These are phyloP conservation scores for Thereva unica DNA, from an alignment of 2,888 invertebrate species.

Conservation along the genomic window DNA sequence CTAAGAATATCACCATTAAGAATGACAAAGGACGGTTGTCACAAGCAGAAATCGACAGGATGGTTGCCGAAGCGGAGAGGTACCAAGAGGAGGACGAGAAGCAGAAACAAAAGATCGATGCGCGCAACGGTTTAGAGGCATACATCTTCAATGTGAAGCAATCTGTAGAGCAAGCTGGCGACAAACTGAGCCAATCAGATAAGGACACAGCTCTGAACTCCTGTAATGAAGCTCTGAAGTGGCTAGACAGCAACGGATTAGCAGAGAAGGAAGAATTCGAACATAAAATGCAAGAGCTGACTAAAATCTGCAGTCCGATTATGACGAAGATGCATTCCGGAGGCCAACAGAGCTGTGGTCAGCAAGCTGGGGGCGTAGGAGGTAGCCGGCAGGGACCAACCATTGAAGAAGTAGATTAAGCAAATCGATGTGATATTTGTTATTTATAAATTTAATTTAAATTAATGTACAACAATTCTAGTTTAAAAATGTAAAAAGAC, in stretches of 20 bases:
- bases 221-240: conserved; percentile 67
- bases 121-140: conserved; percentile 72
- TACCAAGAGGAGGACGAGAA: conserved; percentile 75
- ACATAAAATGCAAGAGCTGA: conserved; percentile 54
- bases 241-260: conserved; percentile 77
- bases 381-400: conserved; percentile 50
- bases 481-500: too few relatives aligned
- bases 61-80: conserved; percentile 74
- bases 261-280: conserved; percentile 79
- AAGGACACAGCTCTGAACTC: conserved; percentile 69
- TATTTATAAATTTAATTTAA: neutral
- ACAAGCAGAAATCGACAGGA: conserved; percentile 79
- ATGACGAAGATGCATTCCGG: conserved; percentile 59
- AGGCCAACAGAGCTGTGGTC: conserved; percentile 45
- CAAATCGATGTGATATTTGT: neutral
- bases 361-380: conserved; percentile 70
- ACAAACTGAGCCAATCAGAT: conserved; percentile 67
- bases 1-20: conserved; percentile 78
- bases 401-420: conserved; percentile 50
- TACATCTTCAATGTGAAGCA: conserved; percentile 73
- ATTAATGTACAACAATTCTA: too few relatives aligned
- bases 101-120: conserved; percentile 68
- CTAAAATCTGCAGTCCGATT: conserved; percentile 56
- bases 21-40: conserved; percentile 82
- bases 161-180: conserved; percentile 67